Evolutionary conservation across 2,797 vertebrate genomes (phyloP), one percentile per base, ranked within the genome.

Genomic region (Cygnus olor): DNA sequence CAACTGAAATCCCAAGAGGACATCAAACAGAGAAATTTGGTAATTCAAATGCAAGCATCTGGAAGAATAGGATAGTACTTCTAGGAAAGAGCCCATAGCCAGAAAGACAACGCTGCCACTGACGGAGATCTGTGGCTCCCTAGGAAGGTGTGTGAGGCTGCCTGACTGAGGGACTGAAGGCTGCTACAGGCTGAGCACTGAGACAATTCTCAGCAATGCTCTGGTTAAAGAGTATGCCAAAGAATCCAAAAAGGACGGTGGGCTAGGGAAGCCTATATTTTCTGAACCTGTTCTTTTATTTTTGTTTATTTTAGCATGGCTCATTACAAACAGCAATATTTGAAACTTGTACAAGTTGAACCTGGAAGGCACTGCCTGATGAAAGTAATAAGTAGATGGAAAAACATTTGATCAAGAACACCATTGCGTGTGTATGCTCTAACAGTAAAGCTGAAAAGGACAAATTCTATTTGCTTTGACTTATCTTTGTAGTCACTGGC

Each of bases 401-500:
- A 63, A 34, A 80, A n/a, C 0, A 1, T 79, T 74, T 38, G n/a
- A 56, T 69, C 19, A n/a, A 36, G 63, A 85, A 34, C 30, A 72
- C 19, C 14, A 25, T 9, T 36, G 34, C 0, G 0, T 74, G 58
- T 28, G 79, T 77, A 70, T 80, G 36, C 56, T 82, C 30, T 40
- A 38, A 28, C 38, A 74, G 27, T 60, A 82, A 87, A 64, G n/a
- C 36, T 80, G 56, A 66, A 93, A 92, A 85, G 38, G 30, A 84
- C 38, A 93, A 93, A 93, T 87, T 21, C 44, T 54, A n/a, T 73
- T 89, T 94, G 53, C 84, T 88, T 86, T 88, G 58, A 76, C 47
- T 72, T 89, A 61, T 15, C 32, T 25, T 60, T 72, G 30, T 34
- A 74, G 36, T 51, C 66, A 68, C 7, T 57, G 44, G 38, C 51